A percentile compares a stretch with the other conserved stretches of the same genome.
These are phyloP conservation scores for Dasyprocta punctata DNA, from an alignment of 2,113 vertebrate species.

Conservation along the genomic window DNA sequence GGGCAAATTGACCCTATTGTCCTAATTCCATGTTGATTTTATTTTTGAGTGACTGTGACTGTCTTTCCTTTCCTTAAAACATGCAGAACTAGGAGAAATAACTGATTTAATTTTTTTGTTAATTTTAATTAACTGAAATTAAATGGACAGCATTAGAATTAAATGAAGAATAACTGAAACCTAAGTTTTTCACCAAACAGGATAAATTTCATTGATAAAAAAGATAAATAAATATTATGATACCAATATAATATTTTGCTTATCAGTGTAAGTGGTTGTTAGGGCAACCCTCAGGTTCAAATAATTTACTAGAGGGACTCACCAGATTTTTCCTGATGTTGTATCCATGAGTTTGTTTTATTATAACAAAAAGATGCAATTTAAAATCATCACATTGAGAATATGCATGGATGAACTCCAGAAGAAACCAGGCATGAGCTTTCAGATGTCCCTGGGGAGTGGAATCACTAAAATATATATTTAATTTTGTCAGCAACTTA, in stretches of 20 bases:
- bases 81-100: neutral
- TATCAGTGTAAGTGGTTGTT: neutral
- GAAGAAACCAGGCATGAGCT: neutral
- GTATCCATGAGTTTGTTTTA: neutral
- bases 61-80: neutral
- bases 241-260: neutral
- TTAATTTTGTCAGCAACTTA: neutral
- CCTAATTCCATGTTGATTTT: neutral
- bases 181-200: neutral
- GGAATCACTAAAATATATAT: neutral
- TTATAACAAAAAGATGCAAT: neutral
- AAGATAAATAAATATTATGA: neutral
- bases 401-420: neutral
- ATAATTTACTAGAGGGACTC: neutral
- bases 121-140: neutral
- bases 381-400: neutral
- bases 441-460: neutral
- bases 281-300: neutral
- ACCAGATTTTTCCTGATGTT: neutral
- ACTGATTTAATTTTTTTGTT: neutral
- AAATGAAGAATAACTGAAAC: neutral
- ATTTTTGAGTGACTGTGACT: neutral
- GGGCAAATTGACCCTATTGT: neutral
- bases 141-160: neutral
- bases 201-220: neutral